phyloP scores from a whole-genome alignment of 1,140 invertebrate species.

The Eumaeus atala region DNA sequence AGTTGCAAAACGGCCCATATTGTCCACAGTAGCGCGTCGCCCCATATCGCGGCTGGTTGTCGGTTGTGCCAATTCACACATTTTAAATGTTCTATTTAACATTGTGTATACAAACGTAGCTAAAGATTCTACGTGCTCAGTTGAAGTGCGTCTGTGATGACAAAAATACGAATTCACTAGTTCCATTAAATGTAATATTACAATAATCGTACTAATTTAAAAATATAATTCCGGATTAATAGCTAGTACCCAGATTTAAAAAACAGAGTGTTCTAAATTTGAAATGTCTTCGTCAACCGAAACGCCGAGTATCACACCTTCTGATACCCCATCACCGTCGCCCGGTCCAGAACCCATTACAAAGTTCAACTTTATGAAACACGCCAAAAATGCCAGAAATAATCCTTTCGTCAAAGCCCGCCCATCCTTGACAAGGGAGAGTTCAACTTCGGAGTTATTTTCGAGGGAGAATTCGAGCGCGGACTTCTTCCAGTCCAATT shows the following conservation, averaged over 20 bases:
- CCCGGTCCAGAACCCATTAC: constrained; percentile 40
- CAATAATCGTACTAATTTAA: not conserved
- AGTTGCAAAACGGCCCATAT: too few species aligned
- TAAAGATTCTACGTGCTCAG: too few species aligned
- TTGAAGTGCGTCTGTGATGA: too few species aligned
- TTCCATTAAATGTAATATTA: too few species aligned
- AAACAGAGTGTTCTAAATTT: constrained; percentile 6
- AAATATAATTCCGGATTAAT: not conserved
- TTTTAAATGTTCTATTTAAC: too few species aligned
- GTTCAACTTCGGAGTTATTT: constrained; percentile 54
- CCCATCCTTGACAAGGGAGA: constrained; percentile 55
- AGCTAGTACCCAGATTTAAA: not conserved
- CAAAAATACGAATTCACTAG: too few species aligned
- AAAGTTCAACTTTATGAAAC: constrained; percentile 62
- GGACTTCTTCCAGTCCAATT: constrained; percentile 58
- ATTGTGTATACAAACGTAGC: too few species aligned
- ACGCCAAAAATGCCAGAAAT: constrained; percentile 42
- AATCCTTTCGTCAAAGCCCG: constrained; percentile 56
- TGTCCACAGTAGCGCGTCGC: too few species aligned
- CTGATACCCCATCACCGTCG: constrained; percentile 43
- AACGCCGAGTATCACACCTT: constrained; percentile 32
- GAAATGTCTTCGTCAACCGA: constrained; percentile 37
- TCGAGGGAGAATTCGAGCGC: constrained; percentile 56
- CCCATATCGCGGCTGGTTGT: too few species aligned
- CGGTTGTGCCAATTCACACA: too few species aligned